A percentile compares a stretch with the other conserved stretches of the same genome.
Evolutionary conservation across 1,140 invertebrate genomes (phyloP).

Genomic region (Drosophila persimilis): DNA sequence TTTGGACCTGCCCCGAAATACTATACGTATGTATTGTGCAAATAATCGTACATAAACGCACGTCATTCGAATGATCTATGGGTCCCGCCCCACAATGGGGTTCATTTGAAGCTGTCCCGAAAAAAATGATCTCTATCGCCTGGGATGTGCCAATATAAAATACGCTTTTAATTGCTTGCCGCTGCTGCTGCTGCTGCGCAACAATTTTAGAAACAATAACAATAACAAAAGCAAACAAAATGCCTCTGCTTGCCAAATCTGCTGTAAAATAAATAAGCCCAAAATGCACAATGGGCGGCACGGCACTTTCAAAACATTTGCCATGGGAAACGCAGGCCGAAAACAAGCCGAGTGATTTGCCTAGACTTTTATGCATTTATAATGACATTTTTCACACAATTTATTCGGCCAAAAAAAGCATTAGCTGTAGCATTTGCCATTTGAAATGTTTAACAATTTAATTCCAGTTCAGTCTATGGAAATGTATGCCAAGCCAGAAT

Average conservation of each 20-base stretch:
- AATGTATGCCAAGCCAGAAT: slow-evolving; percentile 4
- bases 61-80: slow-evolving; percentile 37
- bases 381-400: slow-evolving; percentile 72
- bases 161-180: slow-evolving; percentile 59
- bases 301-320: slow-evolving; percentile 62
- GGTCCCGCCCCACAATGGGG: slow-evolving; percentile 31
- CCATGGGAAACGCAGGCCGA: slow-evolving; percentile 46
- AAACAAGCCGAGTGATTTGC: slow-evolving; percentile 36
- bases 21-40: slow-evolving; percentile 17
- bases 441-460: slow-evolving; percentile 65
- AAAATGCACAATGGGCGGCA: slow-evolving; percentile 46
- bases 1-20: slow-evolving; percentile 14
- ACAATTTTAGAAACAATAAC: slow-evolving; percentile 10
- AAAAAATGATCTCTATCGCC: slow-evolving; percentile 34
- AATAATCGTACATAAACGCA: slow-evolving; percentile 41
- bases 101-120: slow-evolving; percentile 17
- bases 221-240: slow-evolving; percentile 23
- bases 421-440: slow-evolving; percentile 28
- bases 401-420: slow-evolving; percentile 39
- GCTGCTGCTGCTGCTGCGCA: slow-evolving; percentile 12
- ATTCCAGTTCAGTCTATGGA: slow-evolving; percentile 42
- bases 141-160: slow-evolving; percentile 63
- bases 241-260: slow-evolving; percentile 40
- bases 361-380: slow-evolving; percentile 60
- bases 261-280: slow-evolving; percentile 40